Evolutionary conservation across 2,888 invertebrate species (phyloP), one percentile per base, ranked within the genome.

Genomic region (Byasa hedistus): DNA sequence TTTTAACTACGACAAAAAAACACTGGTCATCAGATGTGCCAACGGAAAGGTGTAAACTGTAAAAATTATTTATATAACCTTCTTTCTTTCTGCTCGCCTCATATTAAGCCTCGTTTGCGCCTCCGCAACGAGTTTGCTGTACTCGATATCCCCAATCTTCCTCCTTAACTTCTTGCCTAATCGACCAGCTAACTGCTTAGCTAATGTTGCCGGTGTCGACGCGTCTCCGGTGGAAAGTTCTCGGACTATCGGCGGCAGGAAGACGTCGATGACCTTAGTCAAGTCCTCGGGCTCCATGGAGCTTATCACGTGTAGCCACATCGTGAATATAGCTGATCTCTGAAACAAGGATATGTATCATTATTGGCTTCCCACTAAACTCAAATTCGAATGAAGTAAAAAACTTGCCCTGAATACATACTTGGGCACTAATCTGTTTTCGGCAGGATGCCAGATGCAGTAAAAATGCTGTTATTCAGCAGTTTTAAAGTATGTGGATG

Each of bases 241-340:
- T 39, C 98, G 93, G 17, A 96, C 95, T 68, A 98, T 87, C 0
- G 96, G 94, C 10, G 96, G 94, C 60, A 98, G 86, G 21, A 98
- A 85, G 56, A 94, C 93, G 66, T 94, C 93, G 0, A 96, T 83
- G 22, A 96, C 80, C 0, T 87, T 83, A 19, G 87, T 79, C 0
- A 97, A 80, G 32, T 93, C 91, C 3, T 94, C 93, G 2, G 85
- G 76, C 12, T 94, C 93, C 27, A 97, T 80, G 1, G 94, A 93
- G 23, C 95, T 92, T 15, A 94, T 90, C 0, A 97, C 80, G 19
- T 96, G 97, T 24, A 95, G 96, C 75, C 96, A 94, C 93, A 96
- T 97, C 73, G 96, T 96, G 77, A 98, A 97, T 57, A 96, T 94
- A 75, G 96, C 94, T 48, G 93, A 94, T 72, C 98, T 93, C 96